Conservation (phyloP, 2,797 vertebrate species). For the Micrastur ruficollis region DNA sequence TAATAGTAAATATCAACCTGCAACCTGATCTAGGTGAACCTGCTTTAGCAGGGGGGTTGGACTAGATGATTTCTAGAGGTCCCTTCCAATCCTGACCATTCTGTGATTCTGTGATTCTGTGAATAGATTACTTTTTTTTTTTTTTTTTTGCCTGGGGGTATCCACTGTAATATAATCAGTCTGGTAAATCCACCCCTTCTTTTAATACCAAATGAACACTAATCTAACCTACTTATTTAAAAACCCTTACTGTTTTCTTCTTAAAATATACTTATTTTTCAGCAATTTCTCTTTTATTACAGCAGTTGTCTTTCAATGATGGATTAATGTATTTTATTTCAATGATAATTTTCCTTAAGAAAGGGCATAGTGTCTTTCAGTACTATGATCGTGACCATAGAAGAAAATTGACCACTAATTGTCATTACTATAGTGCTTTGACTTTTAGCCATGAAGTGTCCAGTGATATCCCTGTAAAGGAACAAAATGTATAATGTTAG, state of each 20-base stretch:
- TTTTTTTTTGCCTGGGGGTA: rapidly evolving
- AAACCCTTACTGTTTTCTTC: background rate
- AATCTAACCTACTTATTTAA: background rate
- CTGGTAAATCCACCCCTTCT: background rate
- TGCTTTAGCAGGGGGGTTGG: no score
- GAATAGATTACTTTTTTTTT: no score
- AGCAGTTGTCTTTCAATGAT: background rate
- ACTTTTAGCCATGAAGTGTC: background rate
- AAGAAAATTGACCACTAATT: background rate
- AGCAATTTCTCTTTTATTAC: background rate
- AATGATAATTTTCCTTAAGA: background rate
- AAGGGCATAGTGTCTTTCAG: background rate
- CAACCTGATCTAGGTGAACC: no score
- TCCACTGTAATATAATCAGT: background rate
- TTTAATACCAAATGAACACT: background rate
- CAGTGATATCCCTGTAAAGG: background rate
- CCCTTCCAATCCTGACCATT: no score
- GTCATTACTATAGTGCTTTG: background rate
- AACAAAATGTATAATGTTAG: background rate
- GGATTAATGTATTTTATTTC: background rate
- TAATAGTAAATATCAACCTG: background rate
- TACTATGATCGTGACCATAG: background rate
- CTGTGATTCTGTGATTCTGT: no score
- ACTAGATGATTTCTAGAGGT: no score
- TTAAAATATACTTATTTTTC: background rate